Base-by-base conservation (phyloP, 2,113 vertebrate species). In the Macquaria australasica region DNA sequence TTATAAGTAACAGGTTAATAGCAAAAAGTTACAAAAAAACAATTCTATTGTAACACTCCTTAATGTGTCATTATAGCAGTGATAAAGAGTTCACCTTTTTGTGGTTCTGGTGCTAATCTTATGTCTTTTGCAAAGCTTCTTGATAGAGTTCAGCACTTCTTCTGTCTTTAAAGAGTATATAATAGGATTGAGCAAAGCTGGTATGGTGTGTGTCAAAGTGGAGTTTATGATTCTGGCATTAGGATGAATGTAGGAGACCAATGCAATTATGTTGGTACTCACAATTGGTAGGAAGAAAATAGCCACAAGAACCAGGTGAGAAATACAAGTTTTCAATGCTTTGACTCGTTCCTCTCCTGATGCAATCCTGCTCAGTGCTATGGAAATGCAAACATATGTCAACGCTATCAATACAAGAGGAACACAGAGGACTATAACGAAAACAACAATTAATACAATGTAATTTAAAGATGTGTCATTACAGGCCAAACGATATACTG, bases 121-220 rank as follows among this genome's bases (percentile, higher is more conserved):
- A 0, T 58, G n/a, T 84, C 62, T 87, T 77, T 50, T 91, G 34
- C 14, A 85, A 8, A 91, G 6, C 12, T 64, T 90, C 69, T 70
- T 90, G 3, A 92, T 23, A 25, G 87, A 73, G 8, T 56, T 87
- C 48, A 89, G 48, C 9, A 95, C 73, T 69, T 95, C 93, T 10
- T 94, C 88, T 60, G 94, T 94, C 71, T 94, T 94, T 8, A 95
- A 72, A 21, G 93, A 84, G 45, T 93, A 95, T 1, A 94, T 31
- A 15, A 94, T 92, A 6, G 93, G 93, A 84, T 94, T 95, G 6
- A 94, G 70, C 48, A 94, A 67, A 58, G 92, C 31, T 28, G 94
- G 90, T 39, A 93, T 3, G 5, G 53, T 92, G 67, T 87, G 75
- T 31, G 92, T 86, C 50, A 94, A 73, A 23, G 83, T 77, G 8